A percentile compares a stretch with the other conserved stretches of the same genome.
These are phyloP conservation scores for Oenanthe oenanthe DNA, from an alignment of 2,113 vertebrate genomes.

Conservation along the genomic window DNA sequence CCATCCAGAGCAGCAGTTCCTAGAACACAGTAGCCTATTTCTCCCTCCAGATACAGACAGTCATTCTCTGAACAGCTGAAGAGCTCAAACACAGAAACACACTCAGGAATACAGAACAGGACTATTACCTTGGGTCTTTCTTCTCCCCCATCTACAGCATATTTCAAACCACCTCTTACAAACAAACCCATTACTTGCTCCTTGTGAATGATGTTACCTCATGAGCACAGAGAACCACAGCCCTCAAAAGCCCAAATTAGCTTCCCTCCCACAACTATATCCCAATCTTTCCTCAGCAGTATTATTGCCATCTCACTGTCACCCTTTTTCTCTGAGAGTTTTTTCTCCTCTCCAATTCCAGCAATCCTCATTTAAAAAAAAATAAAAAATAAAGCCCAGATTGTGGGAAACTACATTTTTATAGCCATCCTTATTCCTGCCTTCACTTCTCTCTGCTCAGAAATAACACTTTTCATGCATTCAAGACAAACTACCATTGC, in stretches of 20 bases:
- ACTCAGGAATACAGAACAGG: background rate
- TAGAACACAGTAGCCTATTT: slow-evolving; percentile 38
- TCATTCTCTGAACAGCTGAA: background rate
- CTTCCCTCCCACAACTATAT: background rate
- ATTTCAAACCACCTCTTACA: background rate
- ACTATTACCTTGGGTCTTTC: background rate
- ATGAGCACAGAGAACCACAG: background rate
- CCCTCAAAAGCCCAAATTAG: background rate
- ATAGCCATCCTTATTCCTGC: background rate
- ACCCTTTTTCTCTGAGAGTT: background rate
- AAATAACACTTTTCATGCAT: background rate
- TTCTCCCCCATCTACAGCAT: accelerated
- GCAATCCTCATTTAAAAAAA: background rate
- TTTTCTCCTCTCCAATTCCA: background rate
- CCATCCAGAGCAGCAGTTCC: background rate
- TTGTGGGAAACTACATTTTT: background rate
- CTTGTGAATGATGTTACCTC: background rate
- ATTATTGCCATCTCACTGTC: background rate
- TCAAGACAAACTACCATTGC: background rate
- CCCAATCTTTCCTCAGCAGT: background rate
- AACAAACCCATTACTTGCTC: background rate
- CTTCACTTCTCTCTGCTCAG: background rate
- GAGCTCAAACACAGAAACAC: background rate
- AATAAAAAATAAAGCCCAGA: background rate
- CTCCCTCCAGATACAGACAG: background rate